phyloP scores from a whole-genome alignment of 2,113 vertebrate genomes.

The Zosterops borbonicus region DNA sequence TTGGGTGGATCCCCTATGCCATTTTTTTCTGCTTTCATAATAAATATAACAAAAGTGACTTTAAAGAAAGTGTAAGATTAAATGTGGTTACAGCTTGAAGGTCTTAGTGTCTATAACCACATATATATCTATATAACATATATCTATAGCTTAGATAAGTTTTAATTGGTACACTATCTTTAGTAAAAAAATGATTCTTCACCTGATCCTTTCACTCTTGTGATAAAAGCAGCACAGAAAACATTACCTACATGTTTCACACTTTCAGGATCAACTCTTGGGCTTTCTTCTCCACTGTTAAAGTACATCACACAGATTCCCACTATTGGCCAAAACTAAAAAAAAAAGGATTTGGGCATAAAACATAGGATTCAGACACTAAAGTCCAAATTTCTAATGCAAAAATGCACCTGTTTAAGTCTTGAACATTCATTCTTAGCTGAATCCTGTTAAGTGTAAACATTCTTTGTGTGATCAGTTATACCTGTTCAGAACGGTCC shows the following conservation, averaged over 20 bases:
- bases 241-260: not conserved
- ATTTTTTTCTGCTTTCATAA: not conserved
- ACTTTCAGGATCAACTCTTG: not conserved
- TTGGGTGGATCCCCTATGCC: not conserved
- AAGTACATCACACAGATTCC: not conserved
- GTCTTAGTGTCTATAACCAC: not conserved
- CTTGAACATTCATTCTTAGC: not conserved
- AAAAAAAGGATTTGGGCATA: not conserved
- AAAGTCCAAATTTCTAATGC: not conserved
- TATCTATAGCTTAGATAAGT: not conserved
- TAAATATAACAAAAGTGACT: not conserved
- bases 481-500: fast-evolving
- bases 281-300: not conserved
- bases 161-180: not conserved
- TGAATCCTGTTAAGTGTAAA: not conserved
- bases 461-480: not conserved
- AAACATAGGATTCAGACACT: not conserved
- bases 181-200: not conserved
- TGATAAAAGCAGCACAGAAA: not conserved
- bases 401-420: not conserved
- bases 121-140: too few relatives aligned
- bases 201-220: not conserved
- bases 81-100: not conserved
- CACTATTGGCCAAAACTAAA: not conserved
- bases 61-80: not conserved